Conservation (phyloP, 2,113 vertebrate genomes). For the Oreochromis tanganicae region DNA sequence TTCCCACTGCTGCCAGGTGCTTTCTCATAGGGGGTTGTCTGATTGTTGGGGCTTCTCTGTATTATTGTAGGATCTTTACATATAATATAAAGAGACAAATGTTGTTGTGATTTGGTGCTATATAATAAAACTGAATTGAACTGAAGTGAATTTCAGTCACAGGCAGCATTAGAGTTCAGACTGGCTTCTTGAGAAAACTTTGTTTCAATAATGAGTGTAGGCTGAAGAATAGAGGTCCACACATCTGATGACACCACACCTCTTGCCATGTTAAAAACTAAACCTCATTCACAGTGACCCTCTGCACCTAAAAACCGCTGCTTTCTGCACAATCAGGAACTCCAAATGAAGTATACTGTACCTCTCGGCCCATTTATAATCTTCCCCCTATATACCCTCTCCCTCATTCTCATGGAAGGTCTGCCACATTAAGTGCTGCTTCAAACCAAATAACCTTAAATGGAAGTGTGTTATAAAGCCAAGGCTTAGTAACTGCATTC, state of each 20-base stretch:
- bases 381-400: background rate
- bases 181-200: background rate
- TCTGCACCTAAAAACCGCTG: background rate
- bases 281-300: background rate
- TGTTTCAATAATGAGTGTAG: background rate
- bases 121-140: background rate
- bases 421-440: background rate
- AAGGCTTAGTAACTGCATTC: background rate
- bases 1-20: no score
- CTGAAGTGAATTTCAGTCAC: background rate
- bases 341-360: background rate
- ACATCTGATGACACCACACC: background rate
- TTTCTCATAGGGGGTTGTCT: no score
- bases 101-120: background rate
- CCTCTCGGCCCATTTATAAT: background rate
- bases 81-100: background rate
- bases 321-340: background rate
- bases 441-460: background rate
- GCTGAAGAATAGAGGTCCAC: background rate
- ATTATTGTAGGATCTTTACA: background rate
- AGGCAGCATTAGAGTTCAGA: background rate
- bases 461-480: background rate
- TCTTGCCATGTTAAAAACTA: background rate
- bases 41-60: background rate
- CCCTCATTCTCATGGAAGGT: background rate